These are phyloP conservation scores for Phalloptychus januarius DNA, from an alignment of 2,797 vertebrate species.

Conservation along the genomic window DNA sequence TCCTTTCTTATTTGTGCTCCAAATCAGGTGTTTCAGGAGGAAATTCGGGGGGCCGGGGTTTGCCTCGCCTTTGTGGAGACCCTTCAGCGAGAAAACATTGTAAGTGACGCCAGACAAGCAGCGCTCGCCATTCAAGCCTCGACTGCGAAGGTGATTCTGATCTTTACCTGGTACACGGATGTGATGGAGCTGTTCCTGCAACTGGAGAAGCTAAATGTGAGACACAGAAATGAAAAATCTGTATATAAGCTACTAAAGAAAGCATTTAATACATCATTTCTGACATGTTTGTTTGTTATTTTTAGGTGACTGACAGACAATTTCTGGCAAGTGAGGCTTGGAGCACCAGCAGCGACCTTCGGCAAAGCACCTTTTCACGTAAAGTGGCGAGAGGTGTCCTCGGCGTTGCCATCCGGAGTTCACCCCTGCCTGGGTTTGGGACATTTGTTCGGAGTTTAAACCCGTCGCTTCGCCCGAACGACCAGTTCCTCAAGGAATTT, in stretches of 20 bases:
- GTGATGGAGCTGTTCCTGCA: slow-evolving; percentile 73
- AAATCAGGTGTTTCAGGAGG: slow-evolving; percentile 71
- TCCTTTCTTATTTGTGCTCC: neutral
- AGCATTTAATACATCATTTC: neutral
- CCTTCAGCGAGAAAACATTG: slow-evolving; percentile 67
- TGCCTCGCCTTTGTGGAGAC: slow-evolving; percentile 79
- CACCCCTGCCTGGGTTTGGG: slow-evolving; percentile 73
- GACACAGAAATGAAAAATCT: slow-evolving; percentile 17
- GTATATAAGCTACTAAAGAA: neutral
- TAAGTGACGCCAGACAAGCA: slow-evolving; percentile 62
- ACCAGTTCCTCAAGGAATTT: slow-evolving; percentile 68
- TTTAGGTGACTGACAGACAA: slow-evolving; percentile 71
- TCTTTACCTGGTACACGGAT: slow-evolving; percentile 77
- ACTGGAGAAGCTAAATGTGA: slow-evolving; percentile 73
- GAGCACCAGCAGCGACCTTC: slow-evolving; percentile 75
- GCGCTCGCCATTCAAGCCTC: slow-evolving; percentile 75
- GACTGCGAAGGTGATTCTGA: slow-evolving; percentile 73
- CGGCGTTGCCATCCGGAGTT: slow-evolving; percentile 79
- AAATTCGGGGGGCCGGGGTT: slow-evolving; percentile 59
- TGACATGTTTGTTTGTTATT: neutral
- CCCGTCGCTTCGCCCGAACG: slow-evolving; percentile 57
- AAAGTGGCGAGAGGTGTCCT: slow-evolving; percentile 73
- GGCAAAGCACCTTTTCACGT: slow-evolving; percentile 51
- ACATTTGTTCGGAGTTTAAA: slow-evolving; percentile 65
- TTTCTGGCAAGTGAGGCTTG: slow-evolving; percentile 82